phyloP scores from a whole-genome alignment of 1,140 invertebrate genomes.

The Tetramorium parvispinum region DNA sequence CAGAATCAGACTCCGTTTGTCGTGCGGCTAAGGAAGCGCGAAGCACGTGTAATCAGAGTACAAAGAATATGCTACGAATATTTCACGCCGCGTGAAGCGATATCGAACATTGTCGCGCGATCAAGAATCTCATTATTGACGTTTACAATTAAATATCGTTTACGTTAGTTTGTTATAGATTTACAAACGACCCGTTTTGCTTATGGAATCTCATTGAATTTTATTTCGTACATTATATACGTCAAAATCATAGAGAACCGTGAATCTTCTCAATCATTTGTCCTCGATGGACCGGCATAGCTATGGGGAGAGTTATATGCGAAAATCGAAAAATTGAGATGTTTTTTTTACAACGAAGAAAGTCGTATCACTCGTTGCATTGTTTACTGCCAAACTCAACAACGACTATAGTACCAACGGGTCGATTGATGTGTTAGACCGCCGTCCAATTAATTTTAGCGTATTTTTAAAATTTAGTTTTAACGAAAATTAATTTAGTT shows the following conservation, averaged over 20 bases:
- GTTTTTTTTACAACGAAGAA: slow-evolving; percentile 5
- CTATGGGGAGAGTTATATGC: not conserved
- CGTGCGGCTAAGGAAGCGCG: slow-evolving; percentile 2
- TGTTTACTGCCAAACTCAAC: slow-evolving; percentile 54
- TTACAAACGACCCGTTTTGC: slow-evolving; percentile 59
- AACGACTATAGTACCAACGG: slow-evolving; percentile 45
- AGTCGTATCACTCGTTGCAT: not conserved
- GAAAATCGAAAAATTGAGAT: not conserved
- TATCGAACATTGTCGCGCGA: not conserved
- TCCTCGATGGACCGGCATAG: not conserved
- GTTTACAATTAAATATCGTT: slow-evolving; percentile 70
- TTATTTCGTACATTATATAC: not conserved
- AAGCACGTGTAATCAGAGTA: slow-evolving; percentile 52
- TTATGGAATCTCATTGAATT: not conserved
- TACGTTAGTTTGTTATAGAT: slow-evolving; percentile 71
- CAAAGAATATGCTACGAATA: slow-evolving; percentile 49
- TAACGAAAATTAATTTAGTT: not conserved
- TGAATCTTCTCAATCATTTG: not conserved
- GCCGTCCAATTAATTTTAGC: slow-evolving; percentile 84
- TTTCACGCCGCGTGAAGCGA: slow-evolving; percentile 27
- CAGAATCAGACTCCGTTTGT: not conserved
- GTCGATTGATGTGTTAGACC: slow-evolving; percentile 72
- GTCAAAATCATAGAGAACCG: not conserved
- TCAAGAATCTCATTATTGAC: slow-evolving; percentile 47
- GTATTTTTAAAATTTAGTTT: slow-evolving; percentile 70